Conservation (phyloP, 53 echinoderm and acorn worm species). For the Echinometra lucunter region DNA sequence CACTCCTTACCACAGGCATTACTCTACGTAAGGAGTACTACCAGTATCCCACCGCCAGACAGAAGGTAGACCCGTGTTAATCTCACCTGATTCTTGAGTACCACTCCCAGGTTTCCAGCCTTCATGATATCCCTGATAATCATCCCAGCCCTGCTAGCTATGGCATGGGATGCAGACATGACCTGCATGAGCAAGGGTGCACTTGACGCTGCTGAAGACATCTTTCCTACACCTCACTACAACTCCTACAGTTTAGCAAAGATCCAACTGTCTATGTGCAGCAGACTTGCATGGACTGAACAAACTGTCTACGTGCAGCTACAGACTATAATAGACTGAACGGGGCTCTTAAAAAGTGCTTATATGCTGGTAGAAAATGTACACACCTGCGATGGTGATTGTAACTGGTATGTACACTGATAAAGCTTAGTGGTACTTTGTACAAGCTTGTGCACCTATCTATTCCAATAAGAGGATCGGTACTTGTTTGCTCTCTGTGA, state of each 20-base stretch:
- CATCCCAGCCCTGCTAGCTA: constrained; percentile 89
- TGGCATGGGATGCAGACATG: constrained; percentile 89
- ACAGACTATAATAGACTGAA: too few species aligned
- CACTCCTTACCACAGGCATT: not conserved
- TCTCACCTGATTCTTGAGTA: constrained; percentile 87
- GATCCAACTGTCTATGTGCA: not conserved
- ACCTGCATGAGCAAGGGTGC: constrained; percentile 84
- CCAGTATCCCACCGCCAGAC: not conserved
- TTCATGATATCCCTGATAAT: constrained; percentile 99
- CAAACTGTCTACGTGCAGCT: too few species aligned
- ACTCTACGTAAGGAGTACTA: not conserved
- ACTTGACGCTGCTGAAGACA: constrained; percentile 59
- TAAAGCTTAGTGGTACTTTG: constrained; percentile 38
- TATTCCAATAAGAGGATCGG: not conserved
- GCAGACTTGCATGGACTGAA: not conserved
- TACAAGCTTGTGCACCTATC: constrained; percentile 17
- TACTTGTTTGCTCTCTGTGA: constrained; percentile 17
- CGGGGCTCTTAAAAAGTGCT: not conserved
- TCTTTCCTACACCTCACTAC: constrained; percentile 7
- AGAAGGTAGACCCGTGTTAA: not conserved
- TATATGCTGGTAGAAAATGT: not conserved
- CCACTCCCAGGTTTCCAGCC: constrained; percentile 90
- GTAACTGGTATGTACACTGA: not conserved
- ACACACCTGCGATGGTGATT: not conserved
- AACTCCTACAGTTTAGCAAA: not conserved